phyloP scores from a whole-genome alignment of 2,113 vertebrate species.

The Callithrix jacchus region DNA sequence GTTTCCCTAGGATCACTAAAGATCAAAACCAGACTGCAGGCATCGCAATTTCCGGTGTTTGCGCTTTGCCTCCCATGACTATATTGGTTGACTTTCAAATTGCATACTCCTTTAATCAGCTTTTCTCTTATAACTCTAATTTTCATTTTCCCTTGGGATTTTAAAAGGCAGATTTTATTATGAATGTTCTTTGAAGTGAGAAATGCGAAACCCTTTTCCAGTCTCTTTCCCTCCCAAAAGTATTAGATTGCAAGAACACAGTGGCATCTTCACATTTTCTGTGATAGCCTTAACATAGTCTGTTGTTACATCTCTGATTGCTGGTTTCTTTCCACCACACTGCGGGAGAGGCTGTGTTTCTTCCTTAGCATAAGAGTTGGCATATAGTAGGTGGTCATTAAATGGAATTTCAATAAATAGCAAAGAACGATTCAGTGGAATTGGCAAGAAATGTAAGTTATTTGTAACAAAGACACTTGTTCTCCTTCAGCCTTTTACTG shows the following conservation, averaged over 20 bases:
- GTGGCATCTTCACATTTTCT: neutral
- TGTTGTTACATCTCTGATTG: neutral
- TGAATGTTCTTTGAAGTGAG: neutral
- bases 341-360: neutral
- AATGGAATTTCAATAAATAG: neutral
- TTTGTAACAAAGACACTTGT: neutral
- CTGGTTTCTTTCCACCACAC: neutral
- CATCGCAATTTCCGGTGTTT: neutral
- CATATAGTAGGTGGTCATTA: neutral
- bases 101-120: neutral
- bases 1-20: neutral
- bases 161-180: neutral
- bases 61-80: neutral
- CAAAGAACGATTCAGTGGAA: neutral
- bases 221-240: neutral
- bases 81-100: neutral
- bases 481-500: neutral
- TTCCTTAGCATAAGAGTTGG: neutral
- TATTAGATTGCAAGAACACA: neutral
- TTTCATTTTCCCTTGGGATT: slow-evolving; percentile 3
- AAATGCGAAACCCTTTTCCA: neutral
- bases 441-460: neutral
- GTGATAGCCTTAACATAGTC: neutral
- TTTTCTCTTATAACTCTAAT: neutral
- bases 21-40: neutral